Evolutionary conservation across 2,888 invertebrate genomes (phyloP).

Genomic region (Sminthurides aquaticus): DNA sequence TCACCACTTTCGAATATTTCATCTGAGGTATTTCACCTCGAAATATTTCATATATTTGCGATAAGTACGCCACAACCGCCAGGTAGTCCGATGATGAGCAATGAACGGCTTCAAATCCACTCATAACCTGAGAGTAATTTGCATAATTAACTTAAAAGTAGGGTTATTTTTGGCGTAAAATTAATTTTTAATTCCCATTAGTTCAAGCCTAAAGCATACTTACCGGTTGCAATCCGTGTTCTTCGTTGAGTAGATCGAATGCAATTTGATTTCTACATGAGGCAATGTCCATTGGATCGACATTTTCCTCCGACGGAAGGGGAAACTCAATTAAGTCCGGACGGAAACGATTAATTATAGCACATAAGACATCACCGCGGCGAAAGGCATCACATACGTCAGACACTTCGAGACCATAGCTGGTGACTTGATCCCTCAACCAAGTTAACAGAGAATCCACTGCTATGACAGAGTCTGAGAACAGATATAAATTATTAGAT

Average conservation of each 20-base stretch:
- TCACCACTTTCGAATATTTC: conserved; percentile 64
- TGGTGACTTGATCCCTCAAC: conserved; percentile 65
- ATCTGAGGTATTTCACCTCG: conserved; percentile 82
- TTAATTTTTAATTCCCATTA: too few species aligned
- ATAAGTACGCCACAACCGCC: conserved; percentile 72
- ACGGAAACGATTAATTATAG: conserved; percentile 74
- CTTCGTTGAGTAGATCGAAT: conserved; percentile 77
- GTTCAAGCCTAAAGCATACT: conserved; percentile 35
- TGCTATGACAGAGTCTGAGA: conserved; percentile 55
- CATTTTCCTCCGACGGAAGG: conserved; percentile 57
- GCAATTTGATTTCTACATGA: conserved; percentile 68
- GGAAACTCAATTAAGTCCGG: conserved; percentile 78
- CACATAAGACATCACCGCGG: conserved; percentile 61
- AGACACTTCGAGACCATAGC: conserved; percentile 55
- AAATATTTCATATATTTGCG: conserved; percentile 82
- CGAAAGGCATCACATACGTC: conserved; percentile 65
- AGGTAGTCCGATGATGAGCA: conserved; percentile 64
- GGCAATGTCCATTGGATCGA: conserved; percentile 45
- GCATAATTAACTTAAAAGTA: background rate
- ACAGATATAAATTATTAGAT: conserved; percentile 2
- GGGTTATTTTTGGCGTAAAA: background rate
- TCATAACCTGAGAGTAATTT: conserved; percentile 53
- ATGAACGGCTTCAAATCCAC: conserved; percentile 66
- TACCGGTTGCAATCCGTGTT: conserved; percentile 63
- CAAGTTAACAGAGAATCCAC: conserved; percentile 69